Evolutionary conservation across 2,113 vertebrate genomes (phyloP).

Genomic region (Okapia johnstoni): DNA sequence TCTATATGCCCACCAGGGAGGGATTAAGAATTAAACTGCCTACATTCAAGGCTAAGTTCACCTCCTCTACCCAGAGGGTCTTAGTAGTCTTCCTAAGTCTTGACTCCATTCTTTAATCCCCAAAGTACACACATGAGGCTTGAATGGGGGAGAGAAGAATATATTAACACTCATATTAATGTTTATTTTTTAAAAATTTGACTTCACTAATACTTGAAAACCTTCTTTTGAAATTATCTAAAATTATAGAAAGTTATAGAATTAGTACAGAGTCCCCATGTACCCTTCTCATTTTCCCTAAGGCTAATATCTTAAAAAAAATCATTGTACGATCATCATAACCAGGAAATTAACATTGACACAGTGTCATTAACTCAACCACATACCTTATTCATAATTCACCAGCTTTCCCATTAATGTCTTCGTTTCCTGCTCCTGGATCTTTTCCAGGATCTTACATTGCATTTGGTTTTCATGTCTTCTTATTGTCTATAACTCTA

Average conservation of each 20-base stretch:
- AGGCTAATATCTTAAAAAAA: background rate
- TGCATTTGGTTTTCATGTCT: background rate
- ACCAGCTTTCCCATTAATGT: background rate
- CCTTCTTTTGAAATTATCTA: background rate
- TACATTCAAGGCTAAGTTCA: background rate
- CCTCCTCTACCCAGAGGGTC: background rate
- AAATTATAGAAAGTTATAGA: background rate
- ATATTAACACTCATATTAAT: background rate
- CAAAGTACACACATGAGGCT: background rate
- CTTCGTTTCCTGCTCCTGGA: background rate
- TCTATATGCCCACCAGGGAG: background rate
- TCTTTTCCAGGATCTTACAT: background rate
- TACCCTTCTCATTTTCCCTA: background rate
- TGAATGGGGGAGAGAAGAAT: background rate
- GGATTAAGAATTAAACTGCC: background rate
- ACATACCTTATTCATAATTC: background rate
- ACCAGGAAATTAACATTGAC: background rate
- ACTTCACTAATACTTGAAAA: background rate
- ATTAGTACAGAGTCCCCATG: background rate
- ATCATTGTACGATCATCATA: background rate
- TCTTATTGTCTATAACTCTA: background rate
- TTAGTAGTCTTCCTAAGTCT: background rate
- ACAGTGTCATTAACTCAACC: background rate
- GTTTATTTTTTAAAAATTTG: background rate
- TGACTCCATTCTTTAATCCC: background rate